Percentiles rank a stretch among this genome's conserved stretches.
These are phyloP conservation scores for Mionectes macconnelli DNA, from an alignment of 2,113 vertebrate species.

Conservation along the genomic window DNA sequence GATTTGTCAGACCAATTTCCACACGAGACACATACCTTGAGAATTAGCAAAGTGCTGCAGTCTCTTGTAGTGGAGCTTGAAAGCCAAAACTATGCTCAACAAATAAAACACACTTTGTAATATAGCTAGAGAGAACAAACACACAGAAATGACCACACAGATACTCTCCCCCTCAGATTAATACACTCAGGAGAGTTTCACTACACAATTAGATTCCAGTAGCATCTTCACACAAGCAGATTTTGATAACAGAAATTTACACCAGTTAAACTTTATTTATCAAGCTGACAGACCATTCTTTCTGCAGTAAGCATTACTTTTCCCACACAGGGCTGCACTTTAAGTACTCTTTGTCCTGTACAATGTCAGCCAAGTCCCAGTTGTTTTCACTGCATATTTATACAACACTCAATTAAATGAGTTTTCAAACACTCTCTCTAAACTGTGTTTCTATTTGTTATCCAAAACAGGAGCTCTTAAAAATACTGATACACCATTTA, in stretches of 20 bases:
- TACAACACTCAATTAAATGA: constrained; percentile 40
- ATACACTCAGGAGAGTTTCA: neutral
- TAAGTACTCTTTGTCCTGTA: constrained; percentile 15
- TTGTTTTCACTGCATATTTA: neutral
- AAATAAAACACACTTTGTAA: neutral
- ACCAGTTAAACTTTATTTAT: neutral
- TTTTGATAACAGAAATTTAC: neutral
- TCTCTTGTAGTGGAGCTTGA: neutral
- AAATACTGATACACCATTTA: neutral
- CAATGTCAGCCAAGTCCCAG: neutral
- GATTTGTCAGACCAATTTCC: neutral
- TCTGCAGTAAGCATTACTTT: neutral
- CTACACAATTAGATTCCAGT: neutral
- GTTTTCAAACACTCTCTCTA: constrained; percentile 51
- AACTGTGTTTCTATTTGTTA: constrained; percentile 7
- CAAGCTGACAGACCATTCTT: neutral
- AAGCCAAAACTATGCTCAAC: neutral
- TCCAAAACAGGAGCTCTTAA: constrained; percentile 4
- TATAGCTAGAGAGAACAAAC: neutral
- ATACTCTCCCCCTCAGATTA: neutral
- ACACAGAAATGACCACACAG: neutral
- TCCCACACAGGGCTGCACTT: neutral
- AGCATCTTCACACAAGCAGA: neutral
- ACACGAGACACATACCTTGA: neutral
- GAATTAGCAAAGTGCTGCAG: neutral